Evolutionary conservation across 2,888 invertebrate species (phyloP).

Genomic region (Pandemis heparana): DNA sequence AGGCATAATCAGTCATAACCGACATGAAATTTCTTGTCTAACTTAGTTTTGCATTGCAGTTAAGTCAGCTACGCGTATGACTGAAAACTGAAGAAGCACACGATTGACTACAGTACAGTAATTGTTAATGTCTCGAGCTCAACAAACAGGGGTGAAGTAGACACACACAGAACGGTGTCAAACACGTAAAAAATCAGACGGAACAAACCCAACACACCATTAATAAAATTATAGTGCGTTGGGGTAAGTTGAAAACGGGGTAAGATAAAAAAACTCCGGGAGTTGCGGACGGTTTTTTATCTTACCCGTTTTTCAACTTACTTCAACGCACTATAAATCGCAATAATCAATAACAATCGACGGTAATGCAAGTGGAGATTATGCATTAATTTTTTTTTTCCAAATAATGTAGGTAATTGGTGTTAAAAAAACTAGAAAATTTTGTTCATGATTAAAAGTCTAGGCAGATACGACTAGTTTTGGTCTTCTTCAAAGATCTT

Average conservation of each 20-base stretch:
- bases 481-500: too few species aligned
- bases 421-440: too few species aligned
- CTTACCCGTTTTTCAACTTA: too few species aligned
- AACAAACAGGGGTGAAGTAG: neutral
- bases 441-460: too few species aligned
- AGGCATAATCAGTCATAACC: slow-evolving; percentile 9
- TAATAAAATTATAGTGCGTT: neutral
- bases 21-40: neutral
- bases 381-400: too few species aligned
- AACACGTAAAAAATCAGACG: too few species aligned
- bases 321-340: too few species aligned
- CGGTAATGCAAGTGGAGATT: neutral
- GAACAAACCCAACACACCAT: neutral
- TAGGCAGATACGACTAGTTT: too few species aligned
- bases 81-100: neutral
- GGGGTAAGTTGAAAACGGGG: too few species aligned
- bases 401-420: neutral
- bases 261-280: too few species aligned
- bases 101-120: neutral
- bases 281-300: too few species aligned
- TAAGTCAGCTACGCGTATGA: neutral
- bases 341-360: neutral
- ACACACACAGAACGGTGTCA: neutral
- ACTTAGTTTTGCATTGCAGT: neutral
- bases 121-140: neutral